Conservation (phyloP, 2,888 invertebrate genomes). For the Atethmia centrago region DNA sequence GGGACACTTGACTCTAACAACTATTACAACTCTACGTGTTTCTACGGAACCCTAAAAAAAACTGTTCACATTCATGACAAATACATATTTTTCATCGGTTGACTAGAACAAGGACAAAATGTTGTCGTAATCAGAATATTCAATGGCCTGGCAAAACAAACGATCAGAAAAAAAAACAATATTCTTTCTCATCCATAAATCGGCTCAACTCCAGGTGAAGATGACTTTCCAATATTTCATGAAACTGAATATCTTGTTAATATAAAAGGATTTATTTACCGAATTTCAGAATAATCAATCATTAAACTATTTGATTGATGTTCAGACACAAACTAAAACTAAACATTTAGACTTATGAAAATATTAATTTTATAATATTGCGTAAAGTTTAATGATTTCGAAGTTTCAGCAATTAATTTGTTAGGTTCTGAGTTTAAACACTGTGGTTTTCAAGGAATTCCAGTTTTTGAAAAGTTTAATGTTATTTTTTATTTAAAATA, state of each 20-base stretch:
- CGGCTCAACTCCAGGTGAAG: not conserved
- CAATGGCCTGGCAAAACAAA: not conserved
- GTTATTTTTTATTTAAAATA: not conserved
- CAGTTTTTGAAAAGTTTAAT: too few relatives aligned
- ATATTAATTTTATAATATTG: slow-evolving; percentile 12
- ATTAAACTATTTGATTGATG: slow-evolving; percentile 38
- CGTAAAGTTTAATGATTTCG: not conserved
- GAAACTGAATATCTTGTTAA: not conserved
- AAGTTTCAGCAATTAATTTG: not conserved
- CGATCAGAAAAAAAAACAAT: not conserved
- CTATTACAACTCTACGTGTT: too few relatives aligned
- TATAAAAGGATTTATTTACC: slow-evolving; percentile 22
- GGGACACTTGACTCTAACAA: too few relatives aligned
- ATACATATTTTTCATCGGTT: not conserved
- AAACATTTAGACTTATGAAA: slow-evolving; percentile 26
- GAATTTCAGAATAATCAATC: slow-evolving; percentile 46
- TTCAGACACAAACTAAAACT: slow-evolving; percentile 6
- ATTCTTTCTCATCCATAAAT: not conserved
- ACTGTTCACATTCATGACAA: not conserved
- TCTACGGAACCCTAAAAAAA: too few relatives aligned
- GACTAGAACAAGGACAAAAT: not conserved
- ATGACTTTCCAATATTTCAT: slow-evolving; percentile 24
- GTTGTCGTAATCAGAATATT: not conserved
- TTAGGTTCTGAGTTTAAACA: not conserved
- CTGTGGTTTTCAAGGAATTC: not conserved